Percentiles rank a stretch among this genome's conserved stretches.
Evolutionary conservation across 2,888 invertebrate species (phyloP).

Genomic region (Digitonthophagus gazella): DNA sequence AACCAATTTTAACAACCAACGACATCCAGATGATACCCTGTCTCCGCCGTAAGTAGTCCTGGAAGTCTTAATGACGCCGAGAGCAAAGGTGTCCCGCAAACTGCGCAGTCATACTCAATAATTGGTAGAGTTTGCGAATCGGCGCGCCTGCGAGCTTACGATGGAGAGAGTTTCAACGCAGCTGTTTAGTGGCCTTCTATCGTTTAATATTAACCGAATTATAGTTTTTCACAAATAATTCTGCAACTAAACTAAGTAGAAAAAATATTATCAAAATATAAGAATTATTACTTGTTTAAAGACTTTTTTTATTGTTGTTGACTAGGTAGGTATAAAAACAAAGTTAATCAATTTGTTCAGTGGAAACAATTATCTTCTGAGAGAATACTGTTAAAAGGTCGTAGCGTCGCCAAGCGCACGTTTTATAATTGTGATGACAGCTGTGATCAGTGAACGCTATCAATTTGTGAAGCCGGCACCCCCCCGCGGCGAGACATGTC

Average conservation of each 20-base stretch:
- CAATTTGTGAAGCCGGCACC: conserved; percentile 31
- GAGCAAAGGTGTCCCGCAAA: neutral
- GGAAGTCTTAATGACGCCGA: neutral
- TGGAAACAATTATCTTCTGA: too few species aligned
- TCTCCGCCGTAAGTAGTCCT: neutral
- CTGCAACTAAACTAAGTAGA: too few species aligned
- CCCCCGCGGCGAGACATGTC: conserved; percentile 32
- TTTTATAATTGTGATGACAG: conserved; percentile 34
- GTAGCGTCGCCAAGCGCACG: neutral
- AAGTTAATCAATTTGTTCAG: neutral
- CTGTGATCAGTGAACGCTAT: conserved; percentile 35
- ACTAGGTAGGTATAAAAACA: neutral
- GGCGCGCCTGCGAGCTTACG: neutral
- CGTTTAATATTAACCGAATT: too few species aligned
- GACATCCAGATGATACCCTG: neutral
- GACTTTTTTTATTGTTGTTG: too few species aligned
- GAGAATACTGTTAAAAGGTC: neutral
- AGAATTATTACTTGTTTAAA: too few species aligned
- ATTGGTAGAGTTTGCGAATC: neutral
- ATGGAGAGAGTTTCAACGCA: neutral
- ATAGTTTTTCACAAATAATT: too few species aligned
- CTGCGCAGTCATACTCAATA: neutral
- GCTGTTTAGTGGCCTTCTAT: neutral
- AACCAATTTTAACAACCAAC: neutral
- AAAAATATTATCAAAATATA: too few species aligned